A percentile compares a stretch with the other conserved stretches of the same genome.
phyloP scores from a whole-genome alignment of 1,140 invertebrate genomes.

The Cotesia vestalis region DNA sequence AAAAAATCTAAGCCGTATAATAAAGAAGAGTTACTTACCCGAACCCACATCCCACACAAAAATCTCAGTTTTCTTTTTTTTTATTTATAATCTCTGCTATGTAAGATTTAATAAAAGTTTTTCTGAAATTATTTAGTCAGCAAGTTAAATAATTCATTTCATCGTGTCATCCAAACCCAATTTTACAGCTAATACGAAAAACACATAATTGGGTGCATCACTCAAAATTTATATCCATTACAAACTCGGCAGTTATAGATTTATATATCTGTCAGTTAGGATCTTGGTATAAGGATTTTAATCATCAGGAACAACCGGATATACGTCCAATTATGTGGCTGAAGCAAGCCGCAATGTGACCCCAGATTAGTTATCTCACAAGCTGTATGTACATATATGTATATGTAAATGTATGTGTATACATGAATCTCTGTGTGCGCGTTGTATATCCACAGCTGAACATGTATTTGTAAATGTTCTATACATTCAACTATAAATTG shows the following conservation, averaged over 20 bases:
- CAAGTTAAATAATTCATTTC: too few species aligned
- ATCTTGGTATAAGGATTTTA: not conserved
- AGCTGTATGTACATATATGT: not conserved
- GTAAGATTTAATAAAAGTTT: too few species aligned
- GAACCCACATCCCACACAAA: too few species aligned
- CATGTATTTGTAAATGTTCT: not conserved
- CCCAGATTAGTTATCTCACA: conserved; percentile 4
- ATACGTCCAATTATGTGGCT: conserved; percentile 20
- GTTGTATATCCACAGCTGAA: not conserved
- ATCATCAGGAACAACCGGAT: conserved; percentile 16
- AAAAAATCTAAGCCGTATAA: too few species aligned
- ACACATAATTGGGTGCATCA: too few species aligned
- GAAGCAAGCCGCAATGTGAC: conserved; percentile 11
- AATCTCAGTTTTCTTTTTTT: too few species aligned
- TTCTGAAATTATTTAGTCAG: too few species aligned
- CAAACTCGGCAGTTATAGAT: not conserved
- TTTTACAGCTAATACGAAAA: too few species aligned
- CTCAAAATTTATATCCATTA: too few species aligned
- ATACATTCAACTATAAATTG: conserved; percentile 11
- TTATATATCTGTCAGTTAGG: not conserved
- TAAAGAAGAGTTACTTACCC: too few species aligned
- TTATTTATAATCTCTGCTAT: too few species aligned
- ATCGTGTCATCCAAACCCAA: too few species aligned
- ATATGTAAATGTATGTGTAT: not conserved
- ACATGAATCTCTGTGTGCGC: not conserved